These are phyloP conservation scores for Cyprinodon tularosa DNA, from an alignment of 2,113 vertebrate genomes.

Conservation along the genomic window DNA sequence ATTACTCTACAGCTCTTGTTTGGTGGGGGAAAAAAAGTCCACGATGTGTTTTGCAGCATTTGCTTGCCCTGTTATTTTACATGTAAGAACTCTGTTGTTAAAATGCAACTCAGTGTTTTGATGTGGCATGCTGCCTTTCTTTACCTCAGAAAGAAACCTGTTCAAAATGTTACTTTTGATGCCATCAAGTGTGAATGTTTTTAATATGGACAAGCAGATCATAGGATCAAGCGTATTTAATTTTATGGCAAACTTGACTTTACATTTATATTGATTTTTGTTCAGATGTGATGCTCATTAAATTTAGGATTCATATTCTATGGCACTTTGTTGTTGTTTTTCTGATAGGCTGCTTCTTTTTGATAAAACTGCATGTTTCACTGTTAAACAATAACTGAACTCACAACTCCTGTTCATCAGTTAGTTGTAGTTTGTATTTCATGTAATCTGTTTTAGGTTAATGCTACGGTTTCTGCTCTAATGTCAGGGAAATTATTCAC, in stretches of 20 bases:
- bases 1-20: background rate
- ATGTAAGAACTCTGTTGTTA: conserved; percentile 7
- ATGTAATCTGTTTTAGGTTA: conserved; percentile 6
- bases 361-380: conserved; percentile 52
- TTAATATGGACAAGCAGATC: background rate
- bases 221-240: conserved; percentile 27
- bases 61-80: conserved; percentile 7
- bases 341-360: conserved; percentile 31
- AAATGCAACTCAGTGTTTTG: conserved; percentile 21
- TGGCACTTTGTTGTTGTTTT: background rate
- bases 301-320: conserved; percentile 7
- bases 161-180: conserved; percentile 10
- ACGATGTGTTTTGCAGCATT: conserved; percentile 38
- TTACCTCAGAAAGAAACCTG: conserved; percentile 47
- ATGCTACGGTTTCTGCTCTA: conserved; percentile 15
- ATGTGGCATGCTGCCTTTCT: conserved; percentile 55
- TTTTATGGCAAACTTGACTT: conserved; percentile 42
- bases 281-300: conserved; percentile 32
- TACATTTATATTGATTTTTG: conserved; percentile 56
- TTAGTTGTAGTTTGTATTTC: background rate
- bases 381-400: background rate
- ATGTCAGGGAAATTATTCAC: background rate
- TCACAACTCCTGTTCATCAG: conserved; percentile 4
- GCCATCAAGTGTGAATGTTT: conserved; percentile 20
- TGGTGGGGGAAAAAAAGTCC: conserved; percentile 25